A percentile compares a stretch with the other conserved stretches of the same genome.
phyloP scores from a whole-genome alignment of 2,797 vertebrate genomes.

The Melanotaenia pygmaea region DNA sequence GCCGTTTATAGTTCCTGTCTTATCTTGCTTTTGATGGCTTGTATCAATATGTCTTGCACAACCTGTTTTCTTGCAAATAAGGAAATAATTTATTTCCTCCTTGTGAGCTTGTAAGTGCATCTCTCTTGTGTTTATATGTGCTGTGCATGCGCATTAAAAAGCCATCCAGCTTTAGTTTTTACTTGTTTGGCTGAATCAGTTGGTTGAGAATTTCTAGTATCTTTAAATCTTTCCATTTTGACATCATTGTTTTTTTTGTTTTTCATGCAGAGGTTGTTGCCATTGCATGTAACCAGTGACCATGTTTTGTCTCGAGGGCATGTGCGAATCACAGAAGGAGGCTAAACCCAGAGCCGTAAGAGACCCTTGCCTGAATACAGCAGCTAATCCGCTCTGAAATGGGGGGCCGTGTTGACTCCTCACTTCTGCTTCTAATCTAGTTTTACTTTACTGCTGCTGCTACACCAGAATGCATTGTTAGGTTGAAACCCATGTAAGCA shows the following conservation, averaged over 20 bases:
- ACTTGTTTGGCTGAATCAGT: neutral
- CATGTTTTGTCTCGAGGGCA: conserved; percentile 17
- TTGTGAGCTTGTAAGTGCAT: neutral
- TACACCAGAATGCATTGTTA: neutral
- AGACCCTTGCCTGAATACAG: conserved; percentile 36
- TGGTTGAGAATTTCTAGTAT: neutral
- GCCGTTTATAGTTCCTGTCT: neutral
- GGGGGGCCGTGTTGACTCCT: conserved; percentile 21
- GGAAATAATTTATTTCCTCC: conserved; percentile 9
- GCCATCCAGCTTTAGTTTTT: neutral
- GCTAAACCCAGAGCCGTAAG: conserved; percentile 32
- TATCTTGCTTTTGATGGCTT: conserved; percentile 2
- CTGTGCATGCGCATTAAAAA: neutral
- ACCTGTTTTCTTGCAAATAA: conserved; percentile 14
- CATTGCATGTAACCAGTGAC: neutral
- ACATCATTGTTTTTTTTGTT: neutral
- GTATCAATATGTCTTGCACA: conserved; percentile 7
- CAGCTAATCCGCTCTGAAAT: conserved; percentile 56
- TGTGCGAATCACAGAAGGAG: conserved; percentile 50
- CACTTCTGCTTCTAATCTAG: conserved; percentile 9
- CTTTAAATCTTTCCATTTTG: conserved; percentile 1
- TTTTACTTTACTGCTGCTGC: conserved; percentile 24
- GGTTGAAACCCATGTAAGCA: conserved; percentile 3
- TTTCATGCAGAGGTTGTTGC: neutral
- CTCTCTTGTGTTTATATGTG: neutral